Evolutionary conservation across 2,797 vertebrate genomes (phyloP).

Genomic region (Tolypeutes matacus): DNA sequence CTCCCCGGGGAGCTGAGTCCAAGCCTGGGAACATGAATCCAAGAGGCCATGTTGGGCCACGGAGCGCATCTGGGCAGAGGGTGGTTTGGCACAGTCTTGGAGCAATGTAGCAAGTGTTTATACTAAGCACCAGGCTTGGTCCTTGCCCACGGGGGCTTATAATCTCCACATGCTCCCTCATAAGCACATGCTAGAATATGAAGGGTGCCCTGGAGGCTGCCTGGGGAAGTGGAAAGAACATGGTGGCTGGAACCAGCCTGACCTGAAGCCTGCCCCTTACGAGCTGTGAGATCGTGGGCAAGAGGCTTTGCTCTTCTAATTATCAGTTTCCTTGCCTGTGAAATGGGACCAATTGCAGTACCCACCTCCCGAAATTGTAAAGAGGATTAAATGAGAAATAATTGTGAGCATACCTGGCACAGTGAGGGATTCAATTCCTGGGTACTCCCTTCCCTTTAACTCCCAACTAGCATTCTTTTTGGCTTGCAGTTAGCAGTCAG

Average conservation of each 20-base stretch:
- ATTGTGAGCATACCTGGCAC: not conserved
- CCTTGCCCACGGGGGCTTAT: not conserved
- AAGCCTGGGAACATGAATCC: not conserved
- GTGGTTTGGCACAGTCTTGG: not conserved
- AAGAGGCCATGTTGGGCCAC: not conserved
- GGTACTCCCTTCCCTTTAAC: not conserved
- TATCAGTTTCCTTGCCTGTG: not conserved
- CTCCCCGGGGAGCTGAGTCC: constrained; percentile 47
- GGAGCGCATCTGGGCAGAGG: rapidly evolving
- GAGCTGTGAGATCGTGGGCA: not conserved
- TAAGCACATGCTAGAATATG: not conserved
- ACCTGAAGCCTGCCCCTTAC: not conserved
- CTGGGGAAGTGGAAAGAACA: not conserved
- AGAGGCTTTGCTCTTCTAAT: not conserved
- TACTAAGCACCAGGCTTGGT: not conserved
- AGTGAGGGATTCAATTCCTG: rapidly evolving
- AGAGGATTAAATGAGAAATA: not conserved
- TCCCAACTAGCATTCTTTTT: not conserved
- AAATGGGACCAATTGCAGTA: not conserved
- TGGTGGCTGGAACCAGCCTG: not conserved
- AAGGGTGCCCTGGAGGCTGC: not conserved
- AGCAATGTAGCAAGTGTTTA: rapidly evolving
- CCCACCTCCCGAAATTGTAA: not conserved
- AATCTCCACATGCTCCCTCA: not conserved
- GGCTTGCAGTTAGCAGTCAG: rapidly evolving